Base-by-base conservation (phyloP, 2,797 vertebrate species). In the Eupleurogrammus muticus region DNA sequence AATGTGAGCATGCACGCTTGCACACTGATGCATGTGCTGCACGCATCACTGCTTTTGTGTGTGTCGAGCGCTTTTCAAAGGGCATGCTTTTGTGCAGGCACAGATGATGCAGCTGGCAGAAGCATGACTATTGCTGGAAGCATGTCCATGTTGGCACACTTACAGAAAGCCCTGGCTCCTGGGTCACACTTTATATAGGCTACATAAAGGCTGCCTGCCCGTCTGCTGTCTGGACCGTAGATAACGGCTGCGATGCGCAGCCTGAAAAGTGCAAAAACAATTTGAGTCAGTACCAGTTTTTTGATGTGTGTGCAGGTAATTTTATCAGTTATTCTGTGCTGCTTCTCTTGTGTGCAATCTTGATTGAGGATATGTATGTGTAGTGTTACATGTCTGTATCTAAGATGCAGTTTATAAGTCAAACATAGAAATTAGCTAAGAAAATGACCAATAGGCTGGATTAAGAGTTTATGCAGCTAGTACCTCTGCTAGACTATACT, bases 41-140 rank as follows among this genome's bases (percentile, higher is more conserved):
- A 90, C 87, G 83, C 89, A 91, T 91, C 84, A 78, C 61, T 91
- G 90, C 87, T 69, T 88, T 83, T 88, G 82, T 90, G 89, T 91
- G 90, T 84, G 87, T 79, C 17, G 75, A 80, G 89, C 80, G 80
- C 85, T 83, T 92, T 92, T 92, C 88, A 93, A 92, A 92, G 92
- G 92, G 88, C 90, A 91, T 83, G 87, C 86, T 89, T 90, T 92
- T 92, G 90, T 91, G 89, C 86, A 87, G 87, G 88, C 89, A 89
- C 90, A 92, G 89, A 89, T 89, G 87, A 90, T 93, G 91, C 92
- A 93, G 90, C 91, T 92, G 92, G 92, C 92, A 90, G 82, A 82
- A 82, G 73, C 87, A 89, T 82, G 90, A 86, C 84, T 90, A 84
- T 90, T 63, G 89, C 92, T 93, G 88, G 90, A 88, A 93, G 91